Evolutionary conservation across 1,140 invertebrate species (phyloP), one percentile per base, ranked within the genome.

Genomic region (Nymphalis io): DNA sequence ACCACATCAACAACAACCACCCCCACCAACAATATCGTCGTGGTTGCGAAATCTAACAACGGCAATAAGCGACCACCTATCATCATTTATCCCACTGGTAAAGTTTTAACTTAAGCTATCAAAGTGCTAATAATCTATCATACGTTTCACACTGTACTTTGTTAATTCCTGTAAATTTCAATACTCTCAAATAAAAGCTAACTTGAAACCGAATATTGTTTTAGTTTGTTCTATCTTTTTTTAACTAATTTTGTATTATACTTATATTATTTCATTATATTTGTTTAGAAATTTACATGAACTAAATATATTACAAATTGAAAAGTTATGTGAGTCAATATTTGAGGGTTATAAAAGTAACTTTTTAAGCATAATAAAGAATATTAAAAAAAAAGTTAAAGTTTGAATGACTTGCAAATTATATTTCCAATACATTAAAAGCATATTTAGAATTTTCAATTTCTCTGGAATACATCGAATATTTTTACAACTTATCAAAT

Each of bases 81-180:
- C 74, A 84, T 90, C 72, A 84, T 90, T 60, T 90, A 90, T 70
- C 88, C 88, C 10, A 90, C 88, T 23, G 88, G 88, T 86, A 75
- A 70, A 61, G 18, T 53, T 18, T 63, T 33, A 33, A 33, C 3
- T 33, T 33, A 33, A 5, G 10, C 2, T 33, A 4, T 33, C 6
- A 3, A 33, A 33, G 27, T 33, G 0, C 27, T 4, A 8, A 33
- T 33, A 33, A 33, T 33, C 27, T 33, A 33, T 33, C 27, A 8
- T 33, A 6, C 27, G 6, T 33, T 33, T 33, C 5, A 0, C 6
- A 4, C 27, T 33, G 27, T 3, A 8, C 10, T 8, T 8, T 5
- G 27, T 33, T 33, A 33, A 4, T 33, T 8, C 10, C 27, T 4
- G n/a, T 33, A 5, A 33, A 33, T 33, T 33, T 33, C 27, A n/a